Conservation (phyloP, 2,797 vertebrate species). For the Knipowitschia caucasica region DNA sequence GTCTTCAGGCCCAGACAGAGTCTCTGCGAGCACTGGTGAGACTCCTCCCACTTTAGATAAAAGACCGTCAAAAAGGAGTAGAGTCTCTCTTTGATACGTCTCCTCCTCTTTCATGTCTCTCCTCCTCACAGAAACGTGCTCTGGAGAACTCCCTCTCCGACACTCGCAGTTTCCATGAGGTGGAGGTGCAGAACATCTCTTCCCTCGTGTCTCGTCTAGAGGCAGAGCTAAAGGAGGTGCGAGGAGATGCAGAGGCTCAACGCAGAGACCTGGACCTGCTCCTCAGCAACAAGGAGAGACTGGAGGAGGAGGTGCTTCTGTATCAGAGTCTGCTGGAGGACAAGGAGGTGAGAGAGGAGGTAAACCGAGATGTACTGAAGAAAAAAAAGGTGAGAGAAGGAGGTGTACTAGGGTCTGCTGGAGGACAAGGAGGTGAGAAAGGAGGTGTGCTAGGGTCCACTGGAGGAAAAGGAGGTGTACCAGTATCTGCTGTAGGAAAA, state of each 20-base stretch:
- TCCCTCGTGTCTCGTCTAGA: conserved; percentile 86
- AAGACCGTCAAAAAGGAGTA: no score
- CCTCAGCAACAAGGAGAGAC: conserved; percentile 79
- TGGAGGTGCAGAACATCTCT: conserved; percentile 90
- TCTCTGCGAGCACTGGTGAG: conserved; percentile 85
- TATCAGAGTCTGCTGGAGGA: conserved; percentile 88
- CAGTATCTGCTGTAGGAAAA: conserved; percentile 70
- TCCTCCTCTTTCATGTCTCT: no score
- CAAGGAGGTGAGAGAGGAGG: no score
- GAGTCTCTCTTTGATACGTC: no score
- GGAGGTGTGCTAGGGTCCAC: no score
- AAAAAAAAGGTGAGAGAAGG: no score
- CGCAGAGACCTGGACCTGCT: conserved; percentile 80
- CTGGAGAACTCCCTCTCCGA: conserved; percentile 87
- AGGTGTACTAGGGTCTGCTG: conserved; percentile 48
- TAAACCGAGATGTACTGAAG: no score
- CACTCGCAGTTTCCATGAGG: conserved; percentile 87
- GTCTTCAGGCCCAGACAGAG: conserved; percentile 89
- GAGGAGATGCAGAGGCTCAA: conserved; percentile 84
- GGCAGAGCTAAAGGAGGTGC: conserved; percentile 84
- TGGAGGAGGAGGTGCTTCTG: conserved; percentile 83
- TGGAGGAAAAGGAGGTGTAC: background rate
- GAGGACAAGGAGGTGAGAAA: no score
- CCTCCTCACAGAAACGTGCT: conserved; percentile 90
- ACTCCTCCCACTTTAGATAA: background rate